These are phyloP conservation scores for Sclerurus mexicanus DNA, from an alignment of 2,113 vertebrate species.

Conservation along the genomic window DNA sequence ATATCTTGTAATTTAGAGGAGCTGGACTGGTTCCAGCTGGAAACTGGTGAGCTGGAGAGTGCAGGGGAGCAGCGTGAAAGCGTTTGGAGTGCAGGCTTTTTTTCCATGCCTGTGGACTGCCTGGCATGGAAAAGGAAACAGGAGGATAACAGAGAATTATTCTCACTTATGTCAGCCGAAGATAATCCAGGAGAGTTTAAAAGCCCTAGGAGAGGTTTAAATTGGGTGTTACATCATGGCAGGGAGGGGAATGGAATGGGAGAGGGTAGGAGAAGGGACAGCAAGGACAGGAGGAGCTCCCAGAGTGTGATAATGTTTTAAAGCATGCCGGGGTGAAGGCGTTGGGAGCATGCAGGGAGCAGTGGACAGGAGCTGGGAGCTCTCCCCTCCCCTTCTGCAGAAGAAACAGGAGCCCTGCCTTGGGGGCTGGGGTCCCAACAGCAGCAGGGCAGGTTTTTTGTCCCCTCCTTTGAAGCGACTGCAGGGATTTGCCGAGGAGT, in stretches of 20 bases:
- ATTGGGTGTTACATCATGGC: background rate
- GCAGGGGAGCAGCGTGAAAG: background rate
- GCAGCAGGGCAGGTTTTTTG: background rate
- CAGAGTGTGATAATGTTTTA: background rate
- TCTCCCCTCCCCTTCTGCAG: background rate
- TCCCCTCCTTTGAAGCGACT: background rate
- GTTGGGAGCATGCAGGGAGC: fast-evolving
- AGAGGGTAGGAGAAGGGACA: background rate
- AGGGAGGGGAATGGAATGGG: background rate
- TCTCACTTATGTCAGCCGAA: background rate
- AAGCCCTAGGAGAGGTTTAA: background rate
- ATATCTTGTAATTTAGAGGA: background rate
- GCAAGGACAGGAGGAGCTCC: background rate
- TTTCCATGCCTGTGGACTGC: background rate
- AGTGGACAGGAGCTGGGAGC: background rate
- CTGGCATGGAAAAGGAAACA: background rate
- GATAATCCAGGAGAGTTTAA: background rate
- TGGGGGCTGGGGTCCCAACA: background rate
- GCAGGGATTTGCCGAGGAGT: background rate
- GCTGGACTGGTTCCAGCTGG: background rate
- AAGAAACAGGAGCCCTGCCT: background rate
- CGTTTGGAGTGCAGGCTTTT: background rate
- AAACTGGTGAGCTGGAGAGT: background rate
- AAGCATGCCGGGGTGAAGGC: background rate
- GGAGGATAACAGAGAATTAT: background rate